Evolutionary conservation across 2,113 vertebrate genomes (phyloP), one percentile per base, ranked within the genome.

Genomic region (Daboia siamensis): DNA sequence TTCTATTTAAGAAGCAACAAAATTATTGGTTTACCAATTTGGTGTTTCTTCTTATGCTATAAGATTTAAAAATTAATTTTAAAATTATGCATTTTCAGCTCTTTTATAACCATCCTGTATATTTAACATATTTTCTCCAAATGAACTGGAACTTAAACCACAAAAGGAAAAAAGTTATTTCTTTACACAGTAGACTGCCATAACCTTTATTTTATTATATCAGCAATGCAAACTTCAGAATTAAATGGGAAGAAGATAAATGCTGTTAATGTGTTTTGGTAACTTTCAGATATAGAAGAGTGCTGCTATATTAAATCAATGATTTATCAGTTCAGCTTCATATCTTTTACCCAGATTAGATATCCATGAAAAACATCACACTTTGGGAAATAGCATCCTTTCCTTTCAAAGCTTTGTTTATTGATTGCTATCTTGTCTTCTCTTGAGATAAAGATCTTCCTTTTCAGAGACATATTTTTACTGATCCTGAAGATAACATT

Each of bases 11-110:
- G 74, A 87, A 69, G 10, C 91, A 93, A 51, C 56, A 94, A 97
- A 97, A 96, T 93, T 96, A n/a, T 48, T 48, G 13, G 17, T 93
- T 96, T 96, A 94, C 90, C 57, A 93, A 96, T 90, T 64, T 74
- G 90, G 51, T 96, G 93, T 94, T 94, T 91, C 69, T 95, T 96
- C 20, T 33, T 92, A 87, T 95, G 97, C 96, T 95, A 95, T 94
- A 89, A 93, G 93, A 90, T 91, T 93, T 95, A 92, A 94, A 94
- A 56, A 94, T 91, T 90, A 93, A 95, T 94, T 88, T 89, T 46
- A 48, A 23, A 95, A 95, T 91, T 56, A 6, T 20, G 11, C 84
- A 13, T 90, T 23, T 64, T 90, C 93, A 93, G 33, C 5, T 92
- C 93, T 96, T 96, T 93, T 95, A 48, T 54, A 95, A 46, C 80